phyloP scores from a whole-genome alignment of 2,113 vertebrate species.

The Phocoena sinus region DNA sequence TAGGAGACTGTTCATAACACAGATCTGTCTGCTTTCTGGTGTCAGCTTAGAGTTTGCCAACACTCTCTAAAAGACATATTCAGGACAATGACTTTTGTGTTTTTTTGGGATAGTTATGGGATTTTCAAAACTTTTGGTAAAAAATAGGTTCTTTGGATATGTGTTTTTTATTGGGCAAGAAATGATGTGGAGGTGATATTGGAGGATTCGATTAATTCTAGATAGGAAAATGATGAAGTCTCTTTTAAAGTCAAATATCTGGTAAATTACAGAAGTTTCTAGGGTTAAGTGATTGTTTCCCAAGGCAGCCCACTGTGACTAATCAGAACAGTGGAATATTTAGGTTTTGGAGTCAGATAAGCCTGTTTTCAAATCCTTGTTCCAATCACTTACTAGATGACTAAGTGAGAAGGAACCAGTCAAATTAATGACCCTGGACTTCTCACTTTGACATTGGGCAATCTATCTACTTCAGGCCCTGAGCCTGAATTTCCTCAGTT shows the following conservation, averaged over 20 bases:
- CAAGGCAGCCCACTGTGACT: neutral
- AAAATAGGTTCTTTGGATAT: neutral
- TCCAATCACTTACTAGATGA: neutral
- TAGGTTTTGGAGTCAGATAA: neutral
- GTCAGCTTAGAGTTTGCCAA: neutral
- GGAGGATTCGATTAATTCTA: neutral
- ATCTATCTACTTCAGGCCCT: neutral
- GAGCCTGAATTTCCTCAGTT: neutral
- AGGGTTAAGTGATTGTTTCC: neutral
- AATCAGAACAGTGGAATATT: neutral
- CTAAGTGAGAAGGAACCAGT: neutral
- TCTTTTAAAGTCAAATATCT: neutral
- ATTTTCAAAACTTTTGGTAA: constrained; percentile 30
- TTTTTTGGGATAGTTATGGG: neutral
- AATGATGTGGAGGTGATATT: neutral
- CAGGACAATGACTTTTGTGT: neutral
- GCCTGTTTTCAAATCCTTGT: neutral
- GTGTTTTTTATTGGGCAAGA: neutral
- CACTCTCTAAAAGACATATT: neutral
- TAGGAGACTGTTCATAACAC: neutral
- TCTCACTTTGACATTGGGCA: neutral
- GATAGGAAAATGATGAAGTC: neutral
- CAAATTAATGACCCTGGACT: neutral
- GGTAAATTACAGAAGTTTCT: neutral
- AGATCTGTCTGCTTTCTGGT: neutral